Evolutionary conservation across 2,888 invertebrate species (phyloP).

Genomic region (Melolontha melolontha): DNA sequence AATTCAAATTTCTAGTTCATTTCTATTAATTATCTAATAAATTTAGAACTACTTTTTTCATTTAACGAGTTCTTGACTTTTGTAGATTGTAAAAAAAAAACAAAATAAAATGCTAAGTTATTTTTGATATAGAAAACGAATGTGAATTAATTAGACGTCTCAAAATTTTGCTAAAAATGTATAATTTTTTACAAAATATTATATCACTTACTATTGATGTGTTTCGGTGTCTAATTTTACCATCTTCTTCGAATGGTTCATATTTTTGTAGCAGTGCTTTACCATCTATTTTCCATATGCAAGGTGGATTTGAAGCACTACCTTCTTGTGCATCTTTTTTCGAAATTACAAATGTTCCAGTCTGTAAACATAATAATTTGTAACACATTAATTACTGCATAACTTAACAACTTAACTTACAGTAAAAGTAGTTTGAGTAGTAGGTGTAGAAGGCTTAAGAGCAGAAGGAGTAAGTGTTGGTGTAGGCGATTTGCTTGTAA

Average conservation of each 20-base stretch:
- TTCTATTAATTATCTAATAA: too few species aligned
- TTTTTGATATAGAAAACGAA: too few species aligned
- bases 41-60: too few species aligned
- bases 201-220: constrained; percentile 62
- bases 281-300: constrained; percentile 65
- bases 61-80: too few species aligned
- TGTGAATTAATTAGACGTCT: too few species aligned
- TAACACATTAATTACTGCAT: background rate
- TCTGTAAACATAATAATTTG: constrained; percentile 53
- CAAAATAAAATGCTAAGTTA: too few species aligned
- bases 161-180: background rate
- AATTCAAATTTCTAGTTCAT: too few species aligned
- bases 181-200: background rate
- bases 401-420: constrained; percentile 17
- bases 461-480: background rate
- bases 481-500: constrained; percentile 29
- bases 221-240: constrained; percentile 61
- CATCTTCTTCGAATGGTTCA: constrained; percentile 63
- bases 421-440: constrained; percentile 22
- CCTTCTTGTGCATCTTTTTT: constrained; percentile 63
- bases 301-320: constrained; percentile 60
- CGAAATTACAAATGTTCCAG: constrained; percentile 62
- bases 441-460: background rate
- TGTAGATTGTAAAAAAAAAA: too few species aligned
- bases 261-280: constrained; percentile 67